A percentile compares a stretch with the other conserved stretches of the same genome.
Conservation (phyloP, 1,140 invertebrate genomes). For the Luehdorfia chinensis region DNA sequence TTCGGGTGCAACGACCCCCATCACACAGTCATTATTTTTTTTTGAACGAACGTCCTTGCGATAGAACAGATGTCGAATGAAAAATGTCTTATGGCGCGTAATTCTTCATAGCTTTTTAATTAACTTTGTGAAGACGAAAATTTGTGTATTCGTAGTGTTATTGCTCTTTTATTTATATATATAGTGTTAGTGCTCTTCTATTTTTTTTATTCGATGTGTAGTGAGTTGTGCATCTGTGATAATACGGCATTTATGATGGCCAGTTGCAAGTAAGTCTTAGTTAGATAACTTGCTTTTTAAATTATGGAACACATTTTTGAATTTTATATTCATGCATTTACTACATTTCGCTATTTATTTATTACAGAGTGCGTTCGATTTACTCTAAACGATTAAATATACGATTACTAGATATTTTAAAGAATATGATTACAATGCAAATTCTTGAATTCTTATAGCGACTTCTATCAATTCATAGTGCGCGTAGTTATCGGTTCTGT, state of each 20-base stretch:
- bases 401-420: too few relatives aligned
- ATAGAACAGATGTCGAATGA: conserved; percentile 51
- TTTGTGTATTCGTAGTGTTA: conserved; percentile 12
- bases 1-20: conserved; percentile 47
- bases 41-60: conserved; percentile 53
- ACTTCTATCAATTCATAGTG: too few relatives aligned
- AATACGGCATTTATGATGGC: neutral
- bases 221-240: conserved; percentile 19
- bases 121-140: conserved; percentile 8
- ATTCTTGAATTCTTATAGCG: too few relatives aligned
- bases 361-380: neutral
- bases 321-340: conserved; percentile 14
- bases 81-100: conserved; percentile 15
- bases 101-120: conserved; percentile 6
- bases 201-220: conserved; percentile 13
- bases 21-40: conserved; percentile 48
- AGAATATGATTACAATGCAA: too few relatives aligned
- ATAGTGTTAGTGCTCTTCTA: conserved; percentile 4
- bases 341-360: neutral
- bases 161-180: conserved; percentile 1
- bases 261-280: conserved; percentile 9
- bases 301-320: conserved; percentile 2
- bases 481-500: too few relatives aligned
- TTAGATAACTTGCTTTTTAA: conserved; percentile 3
- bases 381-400: too few relatives aligned